phyloP scores from a whole-genome alignment of 2,113 vertebrate genomes.

The Melanerpes aurifrons region DNA sequence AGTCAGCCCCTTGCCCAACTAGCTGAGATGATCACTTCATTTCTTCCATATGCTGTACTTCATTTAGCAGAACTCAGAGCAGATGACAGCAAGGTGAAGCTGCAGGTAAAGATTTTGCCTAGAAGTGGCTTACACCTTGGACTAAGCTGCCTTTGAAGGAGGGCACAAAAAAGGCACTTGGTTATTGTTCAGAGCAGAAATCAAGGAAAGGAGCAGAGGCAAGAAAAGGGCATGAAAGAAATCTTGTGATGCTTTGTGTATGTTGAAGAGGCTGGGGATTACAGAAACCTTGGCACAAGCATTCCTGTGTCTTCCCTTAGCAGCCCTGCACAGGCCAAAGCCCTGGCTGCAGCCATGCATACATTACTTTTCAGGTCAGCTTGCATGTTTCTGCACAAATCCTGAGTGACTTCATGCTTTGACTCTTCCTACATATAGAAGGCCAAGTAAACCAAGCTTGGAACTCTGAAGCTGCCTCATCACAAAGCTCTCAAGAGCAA shows the following conservation, averaged over 20 bases:
- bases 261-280: background rate
- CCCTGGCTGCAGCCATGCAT: background rate
- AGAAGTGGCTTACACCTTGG: background rate
- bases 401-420: conserved; percentile 25
- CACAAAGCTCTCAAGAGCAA: conserved; percentile 1
- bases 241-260: background rate
- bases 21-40: background rate
- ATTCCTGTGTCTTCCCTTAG: background rate
- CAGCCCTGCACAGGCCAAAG: background rate
- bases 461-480: conserved; percentile 9
- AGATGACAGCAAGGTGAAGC: background rate
- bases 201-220: background rate
- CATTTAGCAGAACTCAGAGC: background rate
- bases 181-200: background rate
- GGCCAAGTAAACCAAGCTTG: background rate
- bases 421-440: background rate
- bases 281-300: background rate
- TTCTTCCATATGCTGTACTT: background rate
- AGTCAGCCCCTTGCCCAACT: rapidly evolving
- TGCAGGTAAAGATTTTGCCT: background rate
- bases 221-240: background rate
- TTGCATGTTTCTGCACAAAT: conserved; percentile 16
- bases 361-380: background rate
- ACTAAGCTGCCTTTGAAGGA: background rate
- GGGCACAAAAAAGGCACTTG: background rate